Base-by-base conservation (phyloP, 2,888 invertebrate species). In the Hydraecia micacea region DNA sequence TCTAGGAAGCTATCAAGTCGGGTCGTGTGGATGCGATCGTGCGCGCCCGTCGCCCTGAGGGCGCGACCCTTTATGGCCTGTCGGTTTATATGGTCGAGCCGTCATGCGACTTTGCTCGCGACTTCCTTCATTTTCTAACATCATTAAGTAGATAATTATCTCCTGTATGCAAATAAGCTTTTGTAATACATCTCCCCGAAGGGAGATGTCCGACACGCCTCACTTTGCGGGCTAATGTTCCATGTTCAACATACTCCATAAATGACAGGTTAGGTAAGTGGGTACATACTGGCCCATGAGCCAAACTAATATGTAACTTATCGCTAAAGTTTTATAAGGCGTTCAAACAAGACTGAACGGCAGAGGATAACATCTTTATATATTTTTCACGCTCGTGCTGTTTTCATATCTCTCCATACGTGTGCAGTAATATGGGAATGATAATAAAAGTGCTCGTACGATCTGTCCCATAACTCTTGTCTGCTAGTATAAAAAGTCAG, bases 11-110 rank as follows among this genome's bases (percentile, higher is more conserved):
- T 91, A 92, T 93, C 91, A 86, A 83, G 87, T 78, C 79, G 81
- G 90, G 90, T 92, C 92, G 91, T 92, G 91, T 90, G 90, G 91
- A 90, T 90, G 83, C 82, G 88, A 91, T 94, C 94, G 95, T 94
- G 95, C 90, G 90, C 91, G 86, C 90, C 80, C 87, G 90, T 81
- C 86, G 86, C 87, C 90, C 87, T 28, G 81, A 83, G 87, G 90
- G 90, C 91, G 90, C 90, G 92, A 93, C 92, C 93, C 93, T 90
- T 87, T 82, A 81, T 78, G 78, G 78, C 81, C 79, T 73, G 74
- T 77, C 67, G 72, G 83, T 84, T 82, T 79, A 77, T 77, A 85
- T 88, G 77, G 74, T 49, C 79, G 76, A 81, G 67, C 73, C 81
- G 72, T 85, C 88, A 86, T 84, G 76, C 73, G 62, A 79, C 84